Evolutionary conservation across 1,140 invertebrate genomes (phyloP).

Genomic region (Hyles vespertilio): DNA sequence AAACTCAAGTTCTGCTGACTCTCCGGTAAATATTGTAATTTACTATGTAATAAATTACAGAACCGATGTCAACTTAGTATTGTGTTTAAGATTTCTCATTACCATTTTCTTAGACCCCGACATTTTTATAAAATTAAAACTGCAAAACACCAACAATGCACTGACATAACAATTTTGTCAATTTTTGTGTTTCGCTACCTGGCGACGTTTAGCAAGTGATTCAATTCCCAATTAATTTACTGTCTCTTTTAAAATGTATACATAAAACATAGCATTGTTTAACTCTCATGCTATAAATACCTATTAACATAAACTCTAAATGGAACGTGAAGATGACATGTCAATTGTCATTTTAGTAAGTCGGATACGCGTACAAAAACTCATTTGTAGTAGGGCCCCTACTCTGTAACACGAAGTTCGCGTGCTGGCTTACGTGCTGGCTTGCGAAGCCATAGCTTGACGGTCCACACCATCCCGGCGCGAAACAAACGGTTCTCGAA

Average conservation of each 20-base stretch:
- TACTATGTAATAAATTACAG: background rate
- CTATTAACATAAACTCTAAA: background rate
- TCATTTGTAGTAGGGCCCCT: no score
- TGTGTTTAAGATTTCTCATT: constrained; percentile 18
- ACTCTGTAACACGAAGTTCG: no score
- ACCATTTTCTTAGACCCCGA: constrained; percentile 67
- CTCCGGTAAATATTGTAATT: background rate
- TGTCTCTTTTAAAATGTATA: background rate
- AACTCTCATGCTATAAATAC: constrained; percentile 2
- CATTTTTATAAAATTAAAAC: constrained; percentile 53
- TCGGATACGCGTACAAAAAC: constrained; percentile 7
- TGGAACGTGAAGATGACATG: constrained; percentile 7
- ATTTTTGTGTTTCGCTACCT: constrained; percentile 6
- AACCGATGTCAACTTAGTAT: background rate
- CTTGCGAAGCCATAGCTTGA: no score
- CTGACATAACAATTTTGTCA: constrained; percentile 50
- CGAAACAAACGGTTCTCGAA: no score
- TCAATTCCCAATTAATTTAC: no score
- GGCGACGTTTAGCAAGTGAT: background rate
- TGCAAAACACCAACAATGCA: constrained; percentile 49
- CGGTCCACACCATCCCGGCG: no score
- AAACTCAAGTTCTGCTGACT: constrained; percentile 3
- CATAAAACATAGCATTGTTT: background rate
- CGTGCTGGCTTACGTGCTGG: no score
- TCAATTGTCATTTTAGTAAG: constrained; percentile 2